Percentiles rank a stretch among this genome's conserved stretches.
phyloP scores from a whole-genome alignment of 2,113 vertebrate species.

The Xiphophorus couchianus region DNA sequence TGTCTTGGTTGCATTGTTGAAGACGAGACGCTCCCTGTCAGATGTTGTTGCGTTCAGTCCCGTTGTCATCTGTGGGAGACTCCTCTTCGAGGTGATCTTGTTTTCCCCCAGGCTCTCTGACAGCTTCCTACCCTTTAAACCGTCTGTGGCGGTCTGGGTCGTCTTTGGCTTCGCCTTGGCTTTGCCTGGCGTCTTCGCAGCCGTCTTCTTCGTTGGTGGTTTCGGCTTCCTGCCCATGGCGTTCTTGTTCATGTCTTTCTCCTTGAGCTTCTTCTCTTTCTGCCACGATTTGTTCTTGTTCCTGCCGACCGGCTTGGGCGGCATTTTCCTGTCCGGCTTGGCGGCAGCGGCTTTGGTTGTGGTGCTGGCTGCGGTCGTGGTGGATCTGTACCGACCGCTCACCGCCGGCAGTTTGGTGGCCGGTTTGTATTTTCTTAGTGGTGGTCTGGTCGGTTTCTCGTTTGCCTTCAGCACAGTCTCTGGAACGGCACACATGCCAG shows the following conservation, averaged over 20 bases:
- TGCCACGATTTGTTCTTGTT: slow-evolving; percentile 22
- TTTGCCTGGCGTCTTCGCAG: neutral
- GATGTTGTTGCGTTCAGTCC: neutral
- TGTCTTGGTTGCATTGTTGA: slow-evolving; percentile 32
- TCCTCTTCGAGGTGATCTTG: slow-evolving; percentile 10
- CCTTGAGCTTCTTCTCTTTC: slow-evolving; percentile 35
- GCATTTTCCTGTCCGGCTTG: slow-evolving; percentile 23
- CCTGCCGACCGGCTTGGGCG: slow-evolving; percentile 6
- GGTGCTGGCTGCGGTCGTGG: neutral
- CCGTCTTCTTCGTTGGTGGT: neutral
- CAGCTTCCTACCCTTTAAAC: neutral
- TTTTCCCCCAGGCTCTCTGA: slow-evolving; percentile 7
- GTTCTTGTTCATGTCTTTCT: slow-evolving; percentile 30
- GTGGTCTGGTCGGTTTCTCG: slow-evolving; percentile 76
- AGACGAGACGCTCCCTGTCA: neutral
- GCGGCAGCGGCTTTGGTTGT: neutral
- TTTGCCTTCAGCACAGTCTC: slow-evolving; percentile 69
- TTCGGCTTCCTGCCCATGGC: slow-evolving; percentile 11
- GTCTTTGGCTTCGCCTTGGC: slow-evolving; percentile 18
- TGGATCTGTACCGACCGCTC: slow-evolving; percentile 16
- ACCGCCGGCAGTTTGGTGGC: slow-evolving; percentile 57
- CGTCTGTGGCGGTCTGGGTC: slow-evolving; percentile 13
- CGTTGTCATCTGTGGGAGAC: slow-evolving; percentile 1
- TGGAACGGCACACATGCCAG: slow-evolving; percentile 57
- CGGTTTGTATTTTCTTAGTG: slow-evolving; percentile 63